Base-by-base conservation (phyloP, 2,113 vertebrate genomes). In the Poecile atricapillus region DNA sequence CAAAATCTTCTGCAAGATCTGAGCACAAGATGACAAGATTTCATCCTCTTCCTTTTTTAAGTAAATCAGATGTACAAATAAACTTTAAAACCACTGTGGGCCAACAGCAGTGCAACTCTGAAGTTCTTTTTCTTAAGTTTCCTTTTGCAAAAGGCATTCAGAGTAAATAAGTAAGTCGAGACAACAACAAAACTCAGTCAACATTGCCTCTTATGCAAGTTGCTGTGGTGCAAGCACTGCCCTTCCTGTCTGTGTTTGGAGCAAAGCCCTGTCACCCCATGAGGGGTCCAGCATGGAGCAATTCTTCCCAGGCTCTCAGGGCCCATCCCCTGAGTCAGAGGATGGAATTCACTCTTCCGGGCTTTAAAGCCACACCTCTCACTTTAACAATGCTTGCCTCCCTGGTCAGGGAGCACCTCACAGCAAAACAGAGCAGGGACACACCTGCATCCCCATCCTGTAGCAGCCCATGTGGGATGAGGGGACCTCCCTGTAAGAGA, bases 401-500 rank as follows among this genome's bases (percentile, higher is more conserved):
- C 39, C 39, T 39, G 39, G 39, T 11, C 39, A 39, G 39, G 39
- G 39, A 39, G 39, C 39, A 39, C 39, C 39, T 39, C 39, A 39
- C 39, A 39, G 44, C 37, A 58, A 18, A 68, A n/a, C 46, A 4
- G 60, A 56, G 69, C 11, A 25, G 37, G 30, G 17, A 8, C 23
- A 27, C 27, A 5, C 0, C 0, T 10, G 10, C 31, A 17, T 5
- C 12, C 5, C 28, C 1, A 1, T n/a, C 7, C 60, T 0, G 1
- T 33, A 65, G 60, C 39, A 80, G n/a, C 53, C 24, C 17, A 0
- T n/a, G 33, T 28, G 27, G 83, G n/a, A 28, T 18, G 18, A 11
- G 18, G 22, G 14, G 1, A 35, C 19, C 37, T 63, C 23, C 43
- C 43, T 63, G 64, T 15, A 7, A 80, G 70, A 27, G 28, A 9